Base-by-base conservation (phyloP, 2,888 invertebrate genomes). In the Calliphora vomitoria region DNA sequence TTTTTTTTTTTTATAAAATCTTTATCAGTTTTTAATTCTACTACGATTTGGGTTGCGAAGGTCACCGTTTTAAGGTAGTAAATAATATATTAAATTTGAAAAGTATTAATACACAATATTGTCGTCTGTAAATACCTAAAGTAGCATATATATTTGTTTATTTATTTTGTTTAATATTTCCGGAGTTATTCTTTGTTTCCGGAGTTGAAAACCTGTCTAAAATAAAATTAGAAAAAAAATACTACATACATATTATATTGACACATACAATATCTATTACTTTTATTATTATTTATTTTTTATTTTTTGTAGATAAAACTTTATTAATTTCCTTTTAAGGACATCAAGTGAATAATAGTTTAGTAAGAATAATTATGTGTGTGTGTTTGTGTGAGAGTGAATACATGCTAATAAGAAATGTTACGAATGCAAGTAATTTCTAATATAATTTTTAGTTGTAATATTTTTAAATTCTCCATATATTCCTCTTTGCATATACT, bases 261-360 rank as follows among this genome's bases (percentile, higher is more conserved):
- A 60, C 66, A 55, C 35, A 18, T 31, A 58, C 8, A 44, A 50
- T 25, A 41, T 47, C 47, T n/a, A 53, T 4, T 1, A 4, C 38
- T 31, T 25, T 18, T 8, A 10, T 35, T 35, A 50, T 50, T 35
- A 4, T 44, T 35, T 4, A n/a, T 11, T 15, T n/a, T 35, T 62
- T 83, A 35, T 58, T 55, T 76, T 82, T 85, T 60, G 62, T 72
- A 62, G 68, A 74, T 84, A 84, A 81, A 87, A 87, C 81, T 87
- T 87, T 87, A 75, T 85, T 87, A 75, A 85, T 82, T 85, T 82
- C 82, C 82, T 82, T 82, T 85, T 50, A 85, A 82, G 85, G 87
- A 87, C 82, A 82, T 85, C 82, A 50, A 85, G 68, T 87, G 82
- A 80, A 85, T 85, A 84, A 62, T 78, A 60, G 62, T 53, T 74